Evolutionary conservation across 2,888 invertebrate species (phyloP).

Genomic region (Agrochola lychnidis): DNA sequence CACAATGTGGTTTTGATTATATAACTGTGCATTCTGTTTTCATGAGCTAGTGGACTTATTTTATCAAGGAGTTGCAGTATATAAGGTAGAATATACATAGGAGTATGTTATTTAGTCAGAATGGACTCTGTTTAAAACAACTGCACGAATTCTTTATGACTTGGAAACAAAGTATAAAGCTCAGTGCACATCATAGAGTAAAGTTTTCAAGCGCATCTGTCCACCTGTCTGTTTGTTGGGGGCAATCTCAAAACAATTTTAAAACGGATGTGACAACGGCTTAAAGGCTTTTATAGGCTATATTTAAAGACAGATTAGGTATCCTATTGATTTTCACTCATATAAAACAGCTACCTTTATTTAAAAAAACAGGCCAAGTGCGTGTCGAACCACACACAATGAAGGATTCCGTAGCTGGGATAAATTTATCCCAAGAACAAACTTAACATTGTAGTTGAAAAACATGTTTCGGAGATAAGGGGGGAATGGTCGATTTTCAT

Average conservation of each 20-base stretch:
- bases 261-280: neutral
- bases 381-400: no score
- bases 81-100: slow-evolving; percentile 17
- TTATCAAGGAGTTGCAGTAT: slow-evolving; percentile 29
- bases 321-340: no score
- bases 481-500: no score
- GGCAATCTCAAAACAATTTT: slow-evolving; percentile 19
- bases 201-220: slow-evolving; percentile 28
- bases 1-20: slow-evolving; percentile 56
- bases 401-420: no score
- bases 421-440: no score
- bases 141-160: slow-evolving; percentile 35
- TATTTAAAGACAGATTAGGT: neutral
- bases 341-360: no score
- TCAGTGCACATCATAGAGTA: slow-evolving; percentile 25
- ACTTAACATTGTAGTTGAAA: no score
- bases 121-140: slow-evolving; percentile 26
- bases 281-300: neutral
- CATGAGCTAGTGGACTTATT: slow-evolving; percentile 52
- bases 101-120: slow-evolving; percentile 17
- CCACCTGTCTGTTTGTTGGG: slow-evolving; percentile 22
- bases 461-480: no score
- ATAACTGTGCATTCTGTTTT: slow-evolving; percentile 56
- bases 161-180: slow-evolving; percentile 33
- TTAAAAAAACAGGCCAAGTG: no score